Conservation (phyloP, 2,113 vertebrate species). For the Larimichthys crocea region DNA sequence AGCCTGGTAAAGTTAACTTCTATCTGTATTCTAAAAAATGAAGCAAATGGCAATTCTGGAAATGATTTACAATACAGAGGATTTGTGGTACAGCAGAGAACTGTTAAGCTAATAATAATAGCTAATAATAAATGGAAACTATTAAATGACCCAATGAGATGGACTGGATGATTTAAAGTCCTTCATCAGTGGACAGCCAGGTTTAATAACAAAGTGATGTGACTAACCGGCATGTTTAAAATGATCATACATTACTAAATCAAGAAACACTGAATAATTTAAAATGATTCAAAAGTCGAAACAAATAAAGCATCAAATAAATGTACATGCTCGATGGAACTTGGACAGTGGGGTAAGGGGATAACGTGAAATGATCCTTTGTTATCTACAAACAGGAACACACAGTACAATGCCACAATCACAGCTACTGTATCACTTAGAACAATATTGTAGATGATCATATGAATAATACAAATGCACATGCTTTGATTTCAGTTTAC, state of each 20-base stretch:
- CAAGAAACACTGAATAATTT: not conserved
- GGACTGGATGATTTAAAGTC: no score
- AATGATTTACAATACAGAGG: no score
- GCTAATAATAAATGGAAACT: not conserved
- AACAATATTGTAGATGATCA: constrained; percentile 21
- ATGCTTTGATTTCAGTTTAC: constrained; percentile 33
- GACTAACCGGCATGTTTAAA: not conserved
- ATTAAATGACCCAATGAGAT: no score
- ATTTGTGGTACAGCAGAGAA: no score
- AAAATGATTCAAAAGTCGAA: not conserved
- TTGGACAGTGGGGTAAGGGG: no score
- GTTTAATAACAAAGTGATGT: no score
- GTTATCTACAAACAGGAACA: not conserved
- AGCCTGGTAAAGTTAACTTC: no score
- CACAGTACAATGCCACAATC: not conserved
- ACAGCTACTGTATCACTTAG: constrained; percentile 16
- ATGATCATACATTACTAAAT: not conserved
- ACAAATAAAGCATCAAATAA: not conserved
- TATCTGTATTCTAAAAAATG: no score
- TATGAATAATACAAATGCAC: constrained; percentile 30
- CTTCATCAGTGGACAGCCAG: no score
- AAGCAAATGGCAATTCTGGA: no score
- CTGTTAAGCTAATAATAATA: not conserved
- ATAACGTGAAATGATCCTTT: not conserved
- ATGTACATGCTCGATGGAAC: not conserved